Evolutionary conservation across 2,797 vertebrate species (phyloP), one percentile per base, ranked within the genome.

Genomic region (Liparis tanakae): DNA sequence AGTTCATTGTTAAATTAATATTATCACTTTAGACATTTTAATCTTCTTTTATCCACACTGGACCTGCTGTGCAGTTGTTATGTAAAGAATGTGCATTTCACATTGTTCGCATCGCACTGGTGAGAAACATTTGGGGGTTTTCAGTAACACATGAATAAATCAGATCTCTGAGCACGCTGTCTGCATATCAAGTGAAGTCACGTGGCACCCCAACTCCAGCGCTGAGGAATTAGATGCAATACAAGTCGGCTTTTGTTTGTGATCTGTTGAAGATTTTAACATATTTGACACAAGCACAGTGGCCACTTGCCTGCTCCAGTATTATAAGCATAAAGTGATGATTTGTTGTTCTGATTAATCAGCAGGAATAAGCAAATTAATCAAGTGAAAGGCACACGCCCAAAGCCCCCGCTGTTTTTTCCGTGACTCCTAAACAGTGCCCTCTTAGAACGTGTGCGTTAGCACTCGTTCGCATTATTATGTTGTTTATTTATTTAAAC

Each of bases 401-500:
- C 15, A 36, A 54, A 76, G 53, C n/a, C 14, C 14, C 15, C 25
- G 4, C 4, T 41, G 3, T 63, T 57, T 14, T 44, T 56, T 72
- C 44, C 59, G 14, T 33, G 17, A 66, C 71, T 60, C 36, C 37
- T 46, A 6, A 54, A 69, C 61, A 65, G 44, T 30, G 9, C 20
- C 36, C 36, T 66, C 2, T 60, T 50, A 37, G 60, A 43, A 44
- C 39, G 62, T 20, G 41, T 20, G 37, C 55, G 67, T 78, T 81
- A 73, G 72, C 66, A 82, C 72, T 67, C 44, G 67, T 66, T 60
- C 56, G 30, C 64, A 55, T 55, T 44, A 3, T 30, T 30, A 30
- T 30, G 25, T 30, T 30, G 61, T 76, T 78, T 72, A 74, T 73
- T 80, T 66, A 71, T 65, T 72, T n/a, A 53, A 69, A 74, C 36